Evolutionary conservation across 2,113 vertebrate genomes (phyloP).

Genomic region (Rutilus rutilus): DNA sequence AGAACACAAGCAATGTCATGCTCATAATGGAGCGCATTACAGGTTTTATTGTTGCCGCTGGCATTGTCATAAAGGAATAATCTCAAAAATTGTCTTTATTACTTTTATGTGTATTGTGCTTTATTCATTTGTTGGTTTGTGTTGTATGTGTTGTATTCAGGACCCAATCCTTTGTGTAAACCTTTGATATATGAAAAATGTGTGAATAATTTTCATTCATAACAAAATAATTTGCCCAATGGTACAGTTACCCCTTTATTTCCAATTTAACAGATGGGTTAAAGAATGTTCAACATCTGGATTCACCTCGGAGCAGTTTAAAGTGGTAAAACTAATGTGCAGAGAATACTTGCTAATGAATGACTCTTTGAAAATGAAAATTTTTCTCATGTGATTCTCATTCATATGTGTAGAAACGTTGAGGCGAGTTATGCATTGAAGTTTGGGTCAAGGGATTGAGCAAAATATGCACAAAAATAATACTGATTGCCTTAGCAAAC

Average conservation of each 20-base stretch:
- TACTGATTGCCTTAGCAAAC: not conserved
- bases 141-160: not conserved
- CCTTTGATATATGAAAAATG: not conserved
- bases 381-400: constrained; percentile 6
- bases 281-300: not conserved
- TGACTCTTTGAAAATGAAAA: too few species aligned
- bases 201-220: not conserved
- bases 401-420: not conserved
- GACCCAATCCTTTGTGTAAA: not conserved
- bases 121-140: not conserved
- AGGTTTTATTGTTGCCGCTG: not conserved
- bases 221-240: not conserved
- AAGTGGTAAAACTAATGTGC: not conserved
- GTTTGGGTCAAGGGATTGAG: not conserved
- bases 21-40: not conserved
- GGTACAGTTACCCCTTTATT: not conserved
- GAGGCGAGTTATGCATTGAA: not conserved
- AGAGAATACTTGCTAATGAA: not conserved
- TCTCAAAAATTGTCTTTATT: constrained; percentile 6
- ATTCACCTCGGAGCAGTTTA: not conserved
- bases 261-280: not conserved
- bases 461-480: not conserved
- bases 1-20: not conserved
- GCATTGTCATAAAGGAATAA: not conserved
- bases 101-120: not conserved